Base-by-base conservation (phyloP, 2,797 vertebrate genomes). In the Platyrinchus mystaceus region DNA sequence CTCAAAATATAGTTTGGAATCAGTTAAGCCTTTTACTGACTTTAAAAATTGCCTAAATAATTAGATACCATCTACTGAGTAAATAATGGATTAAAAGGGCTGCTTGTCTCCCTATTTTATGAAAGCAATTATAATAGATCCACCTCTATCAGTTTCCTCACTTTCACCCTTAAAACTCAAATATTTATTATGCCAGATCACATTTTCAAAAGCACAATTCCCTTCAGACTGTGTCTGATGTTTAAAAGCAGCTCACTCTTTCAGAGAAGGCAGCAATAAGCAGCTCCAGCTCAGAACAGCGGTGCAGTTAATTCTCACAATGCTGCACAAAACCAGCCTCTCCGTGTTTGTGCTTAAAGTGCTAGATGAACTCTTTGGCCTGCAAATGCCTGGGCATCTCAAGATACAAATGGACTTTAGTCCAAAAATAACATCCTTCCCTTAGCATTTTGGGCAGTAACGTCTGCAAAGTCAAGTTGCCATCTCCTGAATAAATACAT, bases 11-110 rank as follows among this genome's bases (percentile, higher is more conserved):
- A 64, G 46, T 66, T 84, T 52, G 12, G 36, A 81, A 84, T 69
- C 37, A 88, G n/a, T 69, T 5, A 5, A 69, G 30, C 5, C 50
- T 88, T 83, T 80, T 58, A 68, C n/a, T 41, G 55, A 71, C 83
- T 91, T 71, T 18, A 23, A 94, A 91, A 75, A 44, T 59, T 67
- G 27, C 36, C 46, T 69, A 41, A 77, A 75, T 80, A 64, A 67
- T 91, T 83, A 88, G 43, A 91, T 55, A 73, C 18, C 36, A 68
- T 50, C 58, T 59, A 68, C 27, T 37, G 62, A 69, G 28, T 89
- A 88, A 93, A 93, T 81, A 88, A 94, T 60, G n/a, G 64, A 94
- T 88, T 88, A 86, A 90, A 89, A 86, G 32, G 28, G 41, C 39
- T 59, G 23, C 43, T 78, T 78, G 23, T 55, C 58, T 84, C 43